A percentile compares a stretch with the other conserved stretches of the same genome.
phyloP scores from a whole-genome alignment of 2,888 invertebrate species.

The Yponomeuta plumbellus region DNA sequence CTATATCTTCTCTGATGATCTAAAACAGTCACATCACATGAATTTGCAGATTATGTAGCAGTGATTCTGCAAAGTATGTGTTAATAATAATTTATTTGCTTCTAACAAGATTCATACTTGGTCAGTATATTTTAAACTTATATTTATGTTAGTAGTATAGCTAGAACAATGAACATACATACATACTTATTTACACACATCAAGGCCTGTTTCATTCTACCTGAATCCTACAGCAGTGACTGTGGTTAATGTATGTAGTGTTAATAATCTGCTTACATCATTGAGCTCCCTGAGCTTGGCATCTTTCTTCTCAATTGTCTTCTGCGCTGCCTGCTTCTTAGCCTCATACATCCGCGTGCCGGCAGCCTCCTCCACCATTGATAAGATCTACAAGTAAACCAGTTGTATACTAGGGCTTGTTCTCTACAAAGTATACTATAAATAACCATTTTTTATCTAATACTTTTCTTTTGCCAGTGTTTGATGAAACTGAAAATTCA shows the following conservation, averaged over 20 bases:
- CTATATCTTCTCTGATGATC: slow-evolving; percentile 89
- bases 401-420: no score
- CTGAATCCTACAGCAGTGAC: no score
- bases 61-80: not conserved
- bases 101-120: no score
- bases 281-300: slow-evolving; percentile 91
- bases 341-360: slow-evolving; percentile 98
- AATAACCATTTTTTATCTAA: no score
- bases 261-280: slow-evolving; percentile 81
- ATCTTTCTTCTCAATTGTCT: slow-evolving; percentile 94
- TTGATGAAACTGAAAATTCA: not conserved
- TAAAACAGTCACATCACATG: slow-evolving; percentile 33
- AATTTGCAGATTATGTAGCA: not conserved
- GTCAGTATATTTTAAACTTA: no score
- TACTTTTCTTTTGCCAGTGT: not conserved
- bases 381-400: slow-evolving; percentile 80
- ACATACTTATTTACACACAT: no score
- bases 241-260: no score
- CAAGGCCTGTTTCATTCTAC: no score
- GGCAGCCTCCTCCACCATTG: slow-evolving; percentile 99
- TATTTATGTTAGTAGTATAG: no score
- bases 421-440: no score
- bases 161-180: no score
- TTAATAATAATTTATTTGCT: no score
- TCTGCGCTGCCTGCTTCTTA: slow-evolving; percentile 91